Conservation (phyloP, 2,888 invertebrate genomes). For the Perdita meconis region DNA sequence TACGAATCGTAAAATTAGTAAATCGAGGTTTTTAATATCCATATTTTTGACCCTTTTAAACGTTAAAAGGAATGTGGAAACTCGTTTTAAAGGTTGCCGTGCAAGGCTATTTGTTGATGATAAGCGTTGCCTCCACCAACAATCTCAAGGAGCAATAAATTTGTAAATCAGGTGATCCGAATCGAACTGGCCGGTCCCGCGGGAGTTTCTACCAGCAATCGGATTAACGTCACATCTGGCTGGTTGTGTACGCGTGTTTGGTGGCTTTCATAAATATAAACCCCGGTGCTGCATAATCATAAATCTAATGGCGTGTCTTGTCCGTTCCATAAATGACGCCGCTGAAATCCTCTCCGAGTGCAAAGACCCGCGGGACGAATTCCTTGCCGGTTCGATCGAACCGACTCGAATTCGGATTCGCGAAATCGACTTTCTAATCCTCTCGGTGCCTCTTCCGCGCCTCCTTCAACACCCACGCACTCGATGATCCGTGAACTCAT, state of each 20-base stretch:
- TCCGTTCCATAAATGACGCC: slow-evolving; percentile 62
- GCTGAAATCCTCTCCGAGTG: slow-evolving; percentile 60
- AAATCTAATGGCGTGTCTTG: slow-evolving; percentile 65
- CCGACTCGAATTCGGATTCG: slow-evolving; percentile 54
- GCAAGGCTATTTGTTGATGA: slow-evolving; percentile 1
- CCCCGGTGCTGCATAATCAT: slow-evolving; percentile 63
- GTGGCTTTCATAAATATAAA: slow-evolving; percentile 63
- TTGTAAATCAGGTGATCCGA: slow-evolving; percentile 52
- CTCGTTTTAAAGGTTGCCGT: background rate
- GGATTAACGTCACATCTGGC: slow-evolving; percentile 62
- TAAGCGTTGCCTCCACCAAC: background rate
- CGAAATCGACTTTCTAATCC: slow-evolving; percentile 60
- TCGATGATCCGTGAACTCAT: slow-evolving; percentile 12
- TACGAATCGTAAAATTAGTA: too few relatives aligned
- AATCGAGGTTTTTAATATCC: background rate
- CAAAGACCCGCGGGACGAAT: slow-evolving; percentile 58
- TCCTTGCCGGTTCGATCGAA: slow-evolving; percentile 39
- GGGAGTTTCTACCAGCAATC: slow-evolving; percentile 53
- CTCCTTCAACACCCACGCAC: slow-evolving; percentile 27
- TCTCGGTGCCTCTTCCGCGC: slow-evolving; percentile 9
- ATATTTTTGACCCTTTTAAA: background rate
- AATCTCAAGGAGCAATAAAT: slow-evolving; percentile 18
- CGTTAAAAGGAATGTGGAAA: background rate
- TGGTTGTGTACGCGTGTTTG: slow-evolving; percentile 10
- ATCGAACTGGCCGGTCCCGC: slow-evolving; percentile 45